Base-by-base conservation (phyloP, 2,113 vertebrate species). In the Urocitellus parryii region DNA sequence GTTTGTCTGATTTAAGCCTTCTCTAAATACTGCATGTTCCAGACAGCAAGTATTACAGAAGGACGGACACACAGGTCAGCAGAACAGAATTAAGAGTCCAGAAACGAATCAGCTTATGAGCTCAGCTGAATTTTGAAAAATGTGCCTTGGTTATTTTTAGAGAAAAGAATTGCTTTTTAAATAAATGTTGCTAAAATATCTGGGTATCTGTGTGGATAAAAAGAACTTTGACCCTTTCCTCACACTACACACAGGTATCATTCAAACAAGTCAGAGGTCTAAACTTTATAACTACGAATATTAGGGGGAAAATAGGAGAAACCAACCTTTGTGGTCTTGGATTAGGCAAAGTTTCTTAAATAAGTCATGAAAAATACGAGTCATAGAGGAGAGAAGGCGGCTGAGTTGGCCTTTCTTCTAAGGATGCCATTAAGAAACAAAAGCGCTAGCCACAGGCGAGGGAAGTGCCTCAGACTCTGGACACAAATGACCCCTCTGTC, bases 121-220 rank as follows among this genome's bases (percentile, higher is more conserved):
- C 42, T 67, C 68, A 37, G 13, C 8, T 80, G 27, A 45, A 24
- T n/a, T 73, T 81, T 65, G 48, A 86, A 68, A 78, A 70, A n/a
- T 56, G 42, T 91, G 13, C 37, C 20, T 76, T 34, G 56, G n/a
- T 82, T 82, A 67, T 82, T 82, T 83, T 83, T 58, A 63, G 72
- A 63, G 72, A 82, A 74, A 89, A 76, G 37, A 65, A 79, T 37
- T 34, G 17, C 25, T 18, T 78, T 86, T 76, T 56, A 16, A 58
- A 74, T 91, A 73, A 82, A 91, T 72, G 78, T 20, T 73, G 20
- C 61, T 86, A 86, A 84, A 56, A 85, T 68, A 78, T 16, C n/a
- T 65, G 13, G 13, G 56, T 86, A 42, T 70, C 74, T 32, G 22
- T 85, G 39, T 53, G 27, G 29, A 48, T 6, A 45, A 63, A 34